A percentile compares a stretch with the other conserved stretches of the same genome.
These are phyloP conservation scores for Amia ocellicauda DNA, from an alignment of 2,113 vertebrate genomes.

Conservation along the genomic window DNA sequence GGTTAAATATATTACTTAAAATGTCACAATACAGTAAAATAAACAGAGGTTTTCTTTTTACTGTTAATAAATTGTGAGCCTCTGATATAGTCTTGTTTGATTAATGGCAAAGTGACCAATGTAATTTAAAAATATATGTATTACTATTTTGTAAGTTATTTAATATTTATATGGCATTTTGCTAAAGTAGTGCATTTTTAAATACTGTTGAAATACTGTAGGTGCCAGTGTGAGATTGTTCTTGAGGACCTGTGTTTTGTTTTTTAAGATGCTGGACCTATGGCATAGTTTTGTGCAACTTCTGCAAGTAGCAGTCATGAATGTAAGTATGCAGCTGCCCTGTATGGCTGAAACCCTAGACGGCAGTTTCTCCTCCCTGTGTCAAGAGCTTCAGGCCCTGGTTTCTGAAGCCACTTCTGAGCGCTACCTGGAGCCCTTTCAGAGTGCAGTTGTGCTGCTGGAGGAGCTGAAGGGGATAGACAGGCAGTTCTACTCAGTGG, in stretches of 20 bases:
- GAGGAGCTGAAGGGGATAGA: conserved; percentile 47
- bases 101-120: too few relatives aligned
- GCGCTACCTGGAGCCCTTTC: conserved; percentile 62
- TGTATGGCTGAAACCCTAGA: conserved; percentile 52
- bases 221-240: neutral
- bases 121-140: too few relatives aligned
- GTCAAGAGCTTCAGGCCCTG: conserved; percentile 51
- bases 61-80: too few relatives aligned
- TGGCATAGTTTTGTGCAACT: conserved; percentile 64
- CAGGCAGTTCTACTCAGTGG: conserved; percentile 39
- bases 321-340: conserved; percentile 50
- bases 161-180: too few relatives aligned
- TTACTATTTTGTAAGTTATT: too few relatives aligned
- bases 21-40: too few relatives aligned
- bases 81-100: too few relatives aligned
- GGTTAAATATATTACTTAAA: too few relatives aligned
- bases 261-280: conserved; percentile 57
- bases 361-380: conserved; percentile 44
- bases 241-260: neutral
- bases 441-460: conserved; percentile 54
- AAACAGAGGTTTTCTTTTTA: too few relatives aligned
- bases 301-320: conserved; percentile 54
- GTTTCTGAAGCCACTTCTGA: conserved; percentile 46
- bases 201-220: too few relatives aligned
- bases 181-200: too few relatives aligned